Base-by-base conservation (phyloP, 1,140 invertebrate genomes). In the Macrostomum lignano region DNA sequence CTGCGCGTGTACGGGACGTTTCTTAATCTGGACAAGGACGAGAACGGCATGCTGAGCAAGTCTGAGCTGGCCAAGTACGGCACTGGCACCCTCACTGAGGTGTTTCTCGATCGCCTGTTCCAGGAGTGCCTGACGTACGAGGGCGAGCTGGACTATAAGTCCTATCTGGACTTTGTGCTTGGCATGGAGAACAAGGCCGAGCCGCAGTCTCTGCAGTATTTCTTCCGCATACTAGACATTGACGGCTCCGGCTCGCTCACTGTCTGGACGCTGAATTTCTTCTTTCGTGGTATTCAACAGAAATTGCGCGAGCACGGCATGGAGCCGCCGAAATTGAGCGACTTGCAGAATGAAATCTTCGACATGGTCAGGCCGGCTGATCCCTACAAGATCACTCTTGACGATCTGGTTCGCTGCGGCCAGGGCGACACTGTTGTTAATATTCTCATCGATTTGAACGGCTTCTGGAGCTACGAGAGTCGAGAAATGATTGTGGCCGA, bases 111-210 rank as follows among this genome's bases (percentile, higher is more conserved):
- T 42, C 64, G 79, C 29, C 73, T 91, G 0, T 93, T 88, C 57
- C 76, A 91, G 58, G 79, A 86, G 47, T 84, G 74, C 45, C 63
- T 84, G 0, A 93, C 82, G 0, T 91, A 82, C 49, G 72, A 79
- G 44, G 79, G 76, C 5, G 79, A 93, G 65, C 88, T 93, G 71
- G 84, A 94, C 55, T 94, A 88, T 52, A 88, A 88, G 59, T 81
- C 78, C 0, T 94, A 84, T 55, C 53, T 93, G 13, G 79, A 93
- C 49, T 75, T 93, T 58, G 75, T 86, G 0, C 59, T 93, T 17
- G 82, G 82, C 1, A 55, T 91, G 38, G 79, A 91, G 52, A 82
- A 93, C 60, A 65, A 76, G 14, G 68, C 72, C 36, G 79, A 88
- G 49, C 76, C 78, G 0, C 75, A 82, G 44, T 71, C 78, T 1